Percentiles rank a stretch among this genome's conserved stretches.
These are phyloP conservation scores for Anseranas semipalmata DNA, from an alignment of 2,113 vertebrate genomes.

Conservation along the genomic window DNA sequence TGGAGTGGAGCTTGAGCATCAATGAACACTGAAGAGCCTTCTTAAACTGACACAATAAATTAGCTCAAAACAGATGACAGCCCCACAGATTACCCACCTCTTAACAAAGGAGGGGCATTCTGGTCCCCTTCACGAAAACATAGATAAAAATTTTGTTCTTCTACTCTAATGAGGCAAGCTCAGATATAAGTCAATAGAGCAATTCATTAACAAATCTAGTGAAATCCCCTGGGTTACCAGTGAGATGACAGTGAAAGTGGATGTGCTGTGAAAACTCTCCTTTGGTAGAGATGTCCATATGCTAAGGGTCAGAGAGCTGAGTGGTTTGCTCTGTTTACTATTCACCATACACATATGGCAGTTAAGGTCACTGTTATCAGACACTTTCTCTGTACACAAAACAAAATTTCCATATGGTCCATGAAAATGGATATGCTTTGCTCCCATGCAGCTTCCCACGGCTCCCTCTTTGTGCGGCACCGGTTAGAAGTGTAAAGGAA, in stretches of 20 bases:
- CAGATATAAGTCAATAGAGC: constrained; percentile 98
- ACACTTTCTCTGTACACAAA: constrained; percentile 91
- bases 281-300: constrained; percentile 95
- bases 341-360: constrained; percentile 92
- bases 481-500: constrained; percentile 77
- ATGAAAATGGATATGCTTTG: constrained; percentile 90
- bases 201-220: constrained; percentile 99
- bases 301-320: constrained; percentile 91
- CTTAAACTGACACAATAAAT: constrained; percentile 93
- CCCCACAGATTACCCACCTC: constrained; percentile 86
- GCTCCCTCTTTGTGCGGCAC: constrained; percentile 80
- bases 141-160: constrained; percentile 87
- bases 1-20: constrained; percentile 83
- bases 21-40: constrained; percentile 84
- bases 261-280: constrained; percentile 88
- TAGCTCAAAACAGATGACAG: constrained; percentile 89
- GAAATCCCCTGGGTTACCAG: constrained; percentile 89
- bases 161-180: constrained; percentile 94
- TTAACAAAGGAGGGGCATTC: constrained; percentile 85
- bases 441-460: constrained; percentile 91
- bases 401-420: constrained; percentile 99
- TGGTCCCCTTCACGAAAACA: constrained; percentile 80
- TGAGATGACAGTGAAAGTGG: constrained; percentile 81
- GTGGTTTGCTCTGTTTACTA: constrained; percentile 90
- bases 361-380: constrained; percentile 94